Evolutionary conservation across 1,140 invertebrate species (phyloP), one percentile per base, ranked within the genome.

Genomic region (Heliconius eleuchia): DNA sequence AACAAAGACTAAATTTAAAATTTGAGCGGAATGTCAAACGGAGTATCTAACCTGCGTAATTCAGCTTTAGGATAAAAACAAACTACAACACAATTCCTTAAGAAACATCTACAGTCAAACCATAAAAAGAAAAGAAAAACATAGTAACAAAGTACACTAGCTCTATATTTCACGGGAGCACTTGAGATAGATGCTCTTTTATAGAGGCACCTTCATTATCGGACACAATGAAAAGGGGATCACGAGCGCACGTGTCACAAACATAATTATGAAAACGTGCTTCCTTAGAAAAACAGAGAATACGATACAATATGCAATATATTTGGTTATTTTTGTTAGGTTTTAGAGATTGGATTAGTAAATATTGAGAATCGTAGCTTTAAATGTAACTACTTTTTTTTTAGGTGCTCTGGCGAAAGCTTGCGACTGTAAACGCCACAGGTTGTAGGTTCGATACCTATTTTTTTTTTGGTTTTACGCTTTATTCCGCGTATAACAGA

Each of bases 181-280:
- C 73, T 80, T 46, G 78, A 80, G 78, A 80, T 80, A 76, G 78
- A 75, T 80, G 78, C 60, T 34, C 78, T 71, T 79, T 72, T 80
- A 76, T 80, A 75, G 73, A 71, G 66, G 78, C 78, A 80, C 78
- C 78, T 80, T 80, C 79, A 80, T 80, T 80, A 80, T 80, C 79
- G 79, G 74, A 80, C 79, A 80, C 79, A 80, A 80, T 73, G 79
- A 77, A 77, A 76, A 80, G 74, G 79, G 74, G 79, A 76, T 80
- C 79, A 77, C 74, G 74, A 77, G 73, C 74, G 73, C 50, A 72
- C 78, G 78, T 80, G 78, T 76, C 74, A 80, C 71, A 80, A 80
- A 80, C 71, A 80, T 76, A 80, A 80, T 80, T 80, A 80, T 77
- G 71, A 27, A 42, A 73, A 80, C 79, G 79, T 80, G 79, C 79